Base-by-base conservation (phyloP, 1,140 invertebrate genomes). In the Cecropterus lyciades region DNA sequence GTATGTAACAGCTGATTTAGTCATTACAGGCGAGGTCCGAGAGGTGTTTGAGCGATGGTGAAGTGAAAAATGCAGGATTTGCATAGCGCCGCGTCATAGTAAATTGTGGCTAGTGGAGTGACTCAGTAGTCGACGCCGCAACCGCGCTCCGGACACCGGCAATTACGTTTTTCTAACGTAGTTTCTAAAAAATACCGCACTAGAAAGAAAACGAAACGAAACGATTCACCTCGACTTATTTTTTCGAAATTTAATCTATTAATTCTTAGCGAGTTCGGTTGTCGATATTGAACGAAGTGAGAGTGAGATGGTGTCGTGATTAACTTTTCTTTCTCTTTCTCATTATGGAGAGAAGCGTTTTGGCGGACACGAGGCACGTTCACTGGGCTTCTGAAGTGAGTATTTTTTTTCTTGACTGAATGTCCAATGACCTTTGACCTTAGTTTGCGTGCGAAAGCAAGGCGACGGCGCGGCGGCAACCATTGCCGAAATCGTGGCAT, bases 321-420 rank as follows among this genome's bases (percentile, higher is more conserved):
- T 64, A 55, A 15, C 52, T 62, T 57, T 66, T 73, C 69, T 52
- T 64, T 59, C 49, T 69, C 66, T 72, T 78, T 80, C 57, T 77
- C 76, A 84, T 68, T 72, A 91, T 91, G 87, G 87, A 89, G 96
- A 93, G 82, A 77, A 91, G 86, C 81, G 84, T 89, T 75, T 79
- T 85, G 77, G 85, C 85, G 49, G 85, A 84, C 48, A 69, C 80
- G 42, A 85, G 77, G 63, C 85, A 87, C 73, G 82, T 91, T 42
- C 84, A 84, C 37, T 91, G 89, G 89, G 84, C 87, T 72, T 87
- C 87, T 66, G 82, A 89, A 77, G 89, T 91, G 62, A 88, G 89
- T 89, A 75, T 62, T 59, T 62, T 63, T 45, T 63, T 43, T 49
- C 53, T 67, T 67, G 55, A 42, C 69, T 62, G 45, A 52, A 63